Percentiles rank a stretch among this genome's conserved stretches.
Evolutionary conservation across 2,797 vertebrate species (phyloP).

Genomic region (Gouania willdenowi): DNA sequence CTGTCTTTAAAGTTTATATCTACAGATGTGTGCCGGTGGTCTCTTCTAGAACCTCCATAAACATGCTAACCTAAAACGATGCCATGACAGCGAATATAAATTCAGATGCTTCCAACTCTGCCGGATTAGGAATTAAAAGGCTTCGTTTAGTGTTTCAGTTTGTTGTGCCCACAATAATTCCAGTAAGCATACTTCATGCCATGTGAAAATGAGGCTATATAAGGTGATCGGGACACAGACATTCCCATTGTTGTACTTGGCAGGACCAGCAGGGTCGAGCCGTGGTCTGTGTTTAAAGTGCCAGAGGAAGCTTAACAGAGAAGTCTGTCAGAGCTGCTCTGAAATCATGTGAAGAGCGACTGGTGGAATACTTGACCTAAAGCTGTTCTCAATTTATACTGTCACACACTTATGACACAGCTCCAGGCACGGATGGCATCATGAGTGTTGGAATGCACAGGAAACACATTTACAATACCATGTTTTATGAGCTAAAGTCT

Average conservation of each 20-base stretch:
- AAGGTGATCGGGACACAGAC: slow-evolving; percentile 65
- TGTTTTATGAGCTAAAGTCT: no score
- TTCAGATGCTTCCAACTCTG: not conserved
- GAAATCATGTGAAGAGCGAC: slow-evolving; percentile 47
- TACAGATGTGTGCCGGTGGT: slow-evolving; percentile 6
- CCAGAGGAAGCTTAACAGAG: slow-evolving; percentile 61
- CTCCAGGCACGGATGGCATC: slow-evolving; percentile 38
- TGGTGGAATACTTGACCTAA: slow-evolving; percentile 60
- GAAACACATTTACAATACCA: slow-evolving; percentile 23
- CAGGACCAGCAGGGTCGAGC: slow-evolving; percentile 47
- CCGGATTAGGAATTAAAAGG: not conserved
- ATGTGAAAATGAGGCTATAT: slow-evolving; percentile 61
- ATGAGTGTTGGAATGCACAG: slow-evolving; percentile 34
- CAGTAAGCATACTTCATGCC: slow-evolving; percentile 24
- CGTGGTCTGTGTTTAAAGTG: slow-evolving; percentile 49
- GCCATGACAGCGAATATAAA: not conserved
- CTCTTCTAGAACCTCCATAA: slow-evolving; percentile 8
- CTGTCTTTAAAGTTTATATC: slow-evolving; percentile 32
- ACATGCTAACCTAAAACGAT: not conserved
- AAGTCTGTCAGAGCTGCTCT: slow-evolving; percentile 52
- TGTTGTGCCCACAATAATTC: slow-evolving; percentile 13
- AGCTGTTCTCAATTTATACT: slow-evolving; percentile 43
- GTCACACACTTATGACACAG: slow-evolving; percentile 62
- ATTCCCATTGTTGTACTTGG: slow-evolving; percentile 67
- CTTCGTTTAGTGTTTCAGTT: not conserved